Base-by-base conservation (phyloP, 2,113 vertebrate species). In the Caretta caretta region DNA sequence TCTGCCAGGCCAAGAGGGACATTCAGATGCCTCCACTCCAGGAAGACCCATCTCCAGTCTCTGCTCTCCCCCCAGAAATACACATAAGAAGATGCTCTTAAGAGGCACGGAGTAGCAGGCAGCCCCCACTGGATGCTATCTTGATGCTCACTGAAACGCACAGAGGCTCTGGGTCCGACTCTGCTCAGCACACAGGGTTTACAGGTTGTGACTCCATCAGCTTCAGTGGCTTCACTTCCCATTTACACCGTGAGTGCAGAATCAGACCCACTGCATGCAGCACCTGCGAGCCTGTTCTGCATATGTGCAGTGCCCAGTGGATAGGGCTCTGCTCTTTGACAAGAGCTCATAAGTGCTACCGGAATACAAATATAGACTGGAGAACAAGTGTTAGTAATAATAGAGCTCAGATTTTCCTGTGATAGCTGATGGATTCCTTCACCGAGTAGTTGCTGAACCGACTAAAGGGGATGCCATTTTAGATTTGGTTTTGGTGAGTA, bases 1-100 rank as follows among this genome's bases (percentile, higher is more conserved):
- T 50, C 8, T 56, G 19, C 81, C 46, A 48, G 42, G 38, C 12
- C 6, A 78, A 46, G 69, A 38, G n/a, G 75, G 42, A 12, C 22
- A 46, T 25, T 46, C 17, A 1, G 5, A 42, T 27, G 69, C 22
- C 80, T 59, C 48, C 0, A 1, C 20, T 42, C 29, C 86, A n/a
- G 78, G 16, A 49, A 7, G 27, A 25, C 56, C 56, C 35, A n/a
- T 0, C 1, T 72, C 24, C 38, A 1, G 2, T 31, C 0, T 50
- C 69, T 79, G 22, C 42, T 14, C 16, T 17, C n/a, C 5, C 6
- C 50, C 80, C 16, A 1, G 1, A 0, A 1, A 16, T 42, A 50
- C 65, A 20, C 76, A 56, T 0, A 0, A 65, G 35, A 87, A 62
- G 38, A 5, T 81, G 50, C 50, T 87, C 59, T 76, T 25, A 75